These are phyloP conservation scores for Morinoia aosen DNA, from an alignment of 2,888 invertebrate species.

Conservation along the genomic window DNA sequence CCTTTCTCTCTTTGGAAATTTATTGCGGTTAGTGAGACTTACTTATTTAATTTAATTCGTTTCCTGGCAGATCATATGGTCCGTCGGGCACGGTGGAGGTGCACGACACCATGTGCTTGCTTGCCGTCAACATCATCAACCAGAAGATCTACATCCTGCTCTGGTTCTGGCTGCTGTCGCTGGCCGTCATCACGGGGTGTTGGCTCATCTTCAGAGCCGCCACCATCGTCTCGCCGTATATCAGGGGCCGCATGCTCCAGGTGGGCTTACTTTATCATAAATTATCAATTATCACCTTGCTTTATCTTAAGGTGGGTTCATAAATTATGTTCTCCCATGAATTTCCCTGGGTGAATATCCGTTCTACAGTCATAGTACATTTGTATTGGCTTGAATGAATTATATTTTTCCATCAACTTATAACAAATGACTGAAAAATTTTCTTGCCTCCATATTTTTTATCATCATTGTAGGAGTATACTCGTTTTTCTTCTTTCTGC, in stretches of 20 bases:
- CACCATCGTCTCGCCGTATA: slow-evolving; percentile 58
- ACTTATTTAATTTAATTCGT: too few relatives aligned
- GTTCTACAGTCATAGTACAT: neutral
- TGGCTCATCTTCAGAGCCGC: slow-evolving; percentile 61
- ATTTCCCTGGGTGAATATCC: neutral
- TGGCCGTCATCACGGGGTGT: slow-evolving; percentile 61
- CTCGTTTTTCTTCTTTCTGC: too few relatives aligned
- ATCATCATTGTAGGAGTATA: too few relatives aligned
- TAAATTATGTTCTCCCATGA: neutral
- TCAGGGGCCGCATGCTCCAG: slow-evolving; percentile 56
- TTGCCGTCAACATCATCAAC: slow-evolving; percentile 67
- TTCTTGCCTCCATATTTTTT: too few relatives aligned
- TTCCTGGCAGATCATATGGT: slow-evolving; percentile 60
- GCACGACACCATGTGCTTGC: slow-evolving; percentile 64
- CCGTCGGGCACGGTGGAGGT: slow-evolving; percentile 64
- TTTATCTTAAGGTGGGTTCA: neutral
- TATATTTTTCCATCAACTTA: too few relatives aligned
- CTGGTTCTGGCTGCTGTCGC: slow-evolving; percentile 65
- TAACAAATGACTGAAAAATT: too few relatives aligned
- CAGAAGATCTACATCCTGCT: slow-evolving; percentile 67
- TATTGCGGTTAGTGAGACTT: too few relatives aligned
- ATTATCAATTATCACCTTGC: too few relatives aligned
- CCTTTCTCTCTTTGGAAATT: too few relatives aligned
- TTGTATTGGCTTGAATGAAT: neutral
- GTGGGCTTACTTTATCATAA: slow-evolving; percentile 1